Percentiles rank a stretch among this genome's conserved stretches.
These are phyloP conservation scores for Phorcus lineatus DNA, from an alignment of 2,888 invertebrate species.

Conservation along the genomic window DNA sequence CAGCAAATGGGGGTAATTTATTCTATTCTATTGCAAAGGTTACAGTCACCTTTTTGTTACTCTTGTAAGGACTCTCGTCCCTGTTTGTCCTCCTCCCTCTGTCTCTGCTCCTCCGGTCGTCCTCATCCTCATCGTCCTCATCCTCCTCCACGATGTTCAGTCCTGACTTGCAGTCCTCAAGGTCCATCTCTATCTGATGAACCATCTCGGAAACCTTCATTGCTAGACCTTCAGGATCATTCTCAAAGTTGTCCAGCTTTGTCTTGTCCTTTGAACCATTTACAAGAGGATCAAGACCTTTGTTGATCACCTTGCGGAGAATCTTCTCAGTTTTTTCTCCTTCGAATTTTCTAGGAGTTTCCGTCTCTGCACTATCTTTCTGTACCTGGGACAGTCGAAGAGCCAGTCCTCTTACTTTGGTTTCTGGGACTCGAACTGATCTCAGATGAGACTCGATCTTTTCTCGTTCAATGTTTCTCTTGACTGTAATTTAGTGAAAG, in stretches of 20 bases:
- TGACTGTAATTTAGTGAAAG: background rate
- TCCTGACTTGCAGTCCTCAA: background rate
- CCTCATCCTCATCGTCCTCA: background rate
- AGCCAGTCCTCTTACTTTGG: slow-evolving; percentile 37
- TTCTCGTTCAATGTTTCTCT: slow-evolving; percentile 25
- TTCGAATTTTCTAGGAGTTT: background rate
- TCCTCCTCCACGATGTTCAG: slow-evolving; percentile 9
- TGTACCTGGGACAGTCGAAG: slow-evolving; percentile 36
- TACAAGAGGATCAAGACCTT: slow-evolving; percentile 23
- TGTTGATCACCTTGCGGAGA: slow-evolving; percentile 19
- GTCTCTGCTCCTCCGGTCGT: background rate
- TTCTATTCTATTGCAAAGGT: too few species aligned
- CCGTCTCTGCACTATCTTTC: background rate
- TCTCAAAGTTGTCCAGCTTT: slow-evolving; percentile 17
- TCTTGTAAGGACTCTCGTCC: background rate
- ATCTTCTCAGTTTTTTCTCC: background rate
- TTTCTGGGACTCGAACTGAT: slow-evolving; percentile 38
- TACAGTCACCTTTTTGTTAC: too few species aligned
- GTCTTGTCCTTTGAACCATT: slow-evolving; percentile 22
- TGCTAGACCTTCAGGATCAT: slow-evolving; percentile 21
- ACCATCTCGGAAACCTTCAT: slow-evolving; percentile 27
- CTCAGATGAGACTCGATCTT: slow-evolving; percentile 41
- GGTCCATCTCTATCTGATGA: slow-evolving; percentile 21
- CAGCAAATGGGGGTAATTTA: too few species aligned
- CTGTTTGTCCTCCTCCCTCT: background rate